These are phyloP conservation scores for Gastrophryne carolinensis DNA, from an alignment of 2,797 vertebrate species.

Conservation along the genomic window DNA sequence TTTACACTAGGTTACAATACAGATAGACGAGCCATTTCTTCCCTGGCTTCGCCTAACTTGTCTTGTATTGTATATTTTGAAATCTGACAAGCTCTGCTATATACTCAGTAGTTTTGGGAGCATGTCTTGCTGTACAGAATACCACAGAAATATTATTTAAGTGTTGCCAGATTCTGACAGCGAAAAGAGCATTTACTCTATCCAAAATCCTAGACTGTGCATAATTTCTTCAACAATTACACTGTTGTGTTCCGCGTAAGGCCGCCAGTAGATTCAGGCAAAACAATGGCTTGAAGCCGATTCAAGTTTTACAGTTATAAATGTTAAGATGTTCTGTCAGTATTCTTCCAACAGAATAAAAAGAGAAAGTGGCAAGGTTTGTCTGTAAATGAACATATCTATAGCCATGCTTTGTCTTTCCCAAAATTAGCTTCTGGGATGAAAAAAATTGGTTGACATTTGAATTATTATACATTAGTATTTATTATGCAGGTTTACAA, in stretches of 20 bases:
- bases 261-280: slow-evolving; percentile 33
- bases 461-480: too few relatives aligned
- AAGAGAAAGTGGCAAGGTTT: slow-evolving; percentile 7
- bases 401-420: too few relatives aligned
- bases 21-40: not conserved
- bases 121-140: not conserved
- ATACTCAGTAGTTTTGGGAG: slow-evolving; percentile 10
- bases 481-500: too few relatives aligned
- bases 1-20: not conserved
- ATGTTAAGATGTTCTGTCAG: slow-evolving; percentile 17
- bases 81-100: not conserved
- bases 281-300: slow-evolving; percentile 21
- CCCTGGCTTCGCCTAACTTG: not conserved
- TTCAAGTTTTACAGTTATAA: slow-evolving; percentile 11
- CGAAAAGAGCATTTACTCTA: not conserved
- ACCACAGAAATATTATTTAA: slow-evolving; percentile 9
- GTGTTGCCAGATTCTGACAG: slow-evolving; percentile 4
- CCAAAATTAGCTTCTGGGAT: too few relatives aligned
- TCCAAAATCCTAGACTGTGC: slow-evolving; percentile 27
- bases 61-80: slow-evolving; percentile 1
- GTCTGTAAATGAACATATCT: not conserved
- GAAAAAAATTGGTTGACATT: too few relatives aligned
- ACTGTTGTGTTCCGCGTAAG: slow-evolving; percentile 10
- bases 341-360: slow-evolving; percentile 30
- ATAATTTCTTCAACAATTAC: slow-evolving; percentile 40